These are phyloP conservation scores for Protosalanx chinensis DNA, from an alignment of 2,797 vertebrate species.

Conservation along the genomic window DNA sequence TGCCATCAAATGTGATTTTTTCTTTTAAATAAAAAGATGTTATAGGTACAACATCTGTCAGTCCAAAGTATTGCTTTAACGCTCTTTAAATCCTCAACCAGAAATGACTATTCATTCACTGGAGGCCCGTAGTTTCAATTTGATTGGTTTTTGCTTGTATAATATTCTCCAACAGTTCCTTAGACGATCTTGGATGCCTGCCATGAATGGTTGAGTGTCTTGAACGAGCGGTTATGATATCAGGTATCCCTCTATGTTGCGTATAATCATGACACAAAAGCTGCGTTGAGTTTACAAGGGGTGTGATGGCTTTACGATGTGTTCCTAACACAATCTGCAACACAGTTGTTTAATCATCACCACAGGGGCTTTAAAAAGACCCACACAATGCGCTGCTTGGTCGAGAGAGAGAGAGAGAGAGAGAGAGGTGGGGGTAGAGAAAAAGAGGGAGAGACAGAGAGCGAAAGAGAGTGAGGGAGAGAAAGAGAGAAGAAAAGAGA, in stretches of 20 bases:
- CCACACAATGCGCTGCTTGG: background rate
- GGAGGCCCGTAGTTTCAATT: background rate
- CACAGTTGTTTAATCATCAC: conserved; percentile 62
- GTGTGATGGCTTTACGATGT: conserved; percentile 57
- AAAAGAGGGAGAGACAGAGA: background rate
- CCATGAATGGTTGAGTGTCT: conserved; percentile 11
- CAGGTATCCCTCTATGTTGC: conserved; percentile 51
- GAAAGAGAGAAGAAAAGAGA: conserved; percentile 20
- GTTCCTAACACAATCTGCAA: conserved; percentile 63
- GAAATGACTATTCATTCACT: background rate
- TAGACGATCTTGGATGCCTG: background rate
- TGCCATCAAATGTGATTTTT: background rate
- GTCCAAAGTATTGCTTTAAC: background rate
- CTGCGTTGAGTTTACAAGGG: conserved; percentile 57
- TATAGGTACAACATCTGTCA: too few species aligned
- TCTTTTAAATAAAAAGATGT: background rate
- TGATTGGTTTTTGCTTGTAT: conserved; percentile 21
- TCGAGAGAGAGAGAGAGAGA: background rate
- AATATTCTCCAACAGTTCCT: background rate
- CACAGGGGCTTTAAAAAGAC: conserved; percentile 21
- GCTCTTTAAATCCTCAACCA: background rate
- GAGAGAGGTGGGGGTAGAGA: background rate
- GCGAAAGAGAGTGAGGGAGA: background rate
- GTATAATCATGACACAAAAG: conserved; percentile 53
- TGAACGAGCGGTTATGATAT: conserved; percentile 44